Percentiles rank a stretch among this genome's conserved stretches.
phyloP scores from a whole-genome alignment of 64 coral and sea anemone species.

The Montipora foliosa region DNA sequence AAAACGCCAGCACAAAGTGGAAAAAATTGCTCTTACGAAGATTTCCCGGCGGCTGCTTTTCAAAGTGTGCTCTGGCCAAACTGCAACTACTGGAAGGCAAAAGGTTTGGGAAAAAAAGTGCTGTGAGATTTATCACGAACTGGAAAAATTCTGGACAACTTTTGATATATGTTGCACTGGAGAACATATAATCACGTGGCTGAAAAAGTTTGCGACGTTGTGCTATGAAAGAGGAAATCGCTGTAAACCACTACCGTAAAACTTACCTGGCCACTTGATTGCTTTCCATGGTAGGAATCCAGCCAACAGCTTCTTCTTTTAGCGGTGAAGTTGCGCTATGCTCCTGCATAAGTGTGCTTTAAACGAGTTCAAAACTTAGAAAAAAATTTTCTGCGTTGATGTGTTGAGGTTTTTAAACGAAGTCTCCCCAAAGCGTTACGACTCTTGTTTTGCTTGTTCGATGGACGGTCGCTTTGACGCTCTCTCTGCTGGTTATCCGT shows the following conservation, averaged over 20 bases:
- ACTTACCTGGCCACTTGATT: slow-evolving; percentile 59
- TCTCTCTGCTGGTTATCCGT: slow-evolving; percentile 38
- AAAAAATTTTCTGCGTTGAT: slow-evolving; percentile 38
- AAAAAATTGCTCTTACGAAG: slow-evolving; percentile 30
- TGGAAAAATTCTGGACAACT: background rate
- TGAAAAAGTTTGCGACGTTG: background rate
- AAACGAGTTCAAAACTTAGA: slow-evolving; percentile 32
- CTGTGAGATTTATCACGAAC: background rate
- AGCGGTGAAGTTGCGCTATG: slow-evolving; percentile 64
- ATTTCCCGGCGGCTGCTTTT: slow-evolving; percentile 92
- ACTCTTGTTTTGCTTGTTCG: background rate
- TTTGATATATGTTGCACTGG: background rate
- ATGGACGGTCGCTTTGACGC: slow-evolving; percentile 3
- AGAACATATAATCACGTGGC: slow-evolving; percentile 41
- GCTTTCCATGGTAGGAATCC: slow-evolving; percentile 63
- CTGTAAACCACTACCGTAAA: background rate
- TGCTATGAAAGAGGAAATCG: slow-evolving; percentile 31
- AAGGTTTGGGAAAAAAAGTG: background rate
- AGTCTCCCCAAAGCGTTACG: background rate
- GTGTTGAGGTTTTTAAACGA: slow-evolving; percentile 23
- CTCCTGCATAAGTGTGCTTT: slow-evolving; percentile 66
- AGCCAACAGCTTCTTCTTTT: slow-evolving; percentile 69
- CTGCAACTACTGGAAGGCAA: slow-evolving; percentile 42
- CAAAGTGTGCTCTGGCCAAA: slow-evolving; percentile 83
- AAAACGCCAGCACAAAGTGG: slow-evolving; percentile 78